Evolutionary conservation across 2,888 invertebrate genomes (phyloP).

Genomic region (Hipparchia semele): DNA sequence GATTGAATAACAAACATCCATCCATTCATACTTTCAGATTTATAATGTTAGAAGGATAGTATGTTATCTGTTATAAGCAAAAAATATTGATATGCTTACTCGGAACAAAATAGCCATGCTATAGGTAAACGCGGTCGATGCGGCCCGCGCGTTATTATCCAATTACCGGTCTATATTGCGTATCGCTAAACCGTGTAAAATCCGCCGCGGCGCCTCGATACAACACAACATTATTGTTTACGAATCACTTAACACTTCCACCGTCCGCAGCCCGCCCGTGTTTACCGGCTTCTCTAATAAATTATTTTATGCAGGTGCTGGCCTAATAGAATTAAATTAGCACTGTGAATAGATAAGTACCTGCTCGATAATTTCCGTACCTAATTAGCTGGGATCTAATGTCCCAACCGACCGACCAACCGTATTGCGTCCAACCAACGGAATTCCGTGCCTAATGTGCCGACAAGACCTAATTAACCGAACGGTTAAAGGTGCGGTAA

Average conservation of each 20-base stretch:
- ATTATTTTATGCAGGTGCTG: slow-evolving; percentile 26
- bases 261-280: slow-evolving; percentile 7
- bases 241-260: slow-evolving; percentile 47
- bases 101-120: slow-evolving; percentile 1
- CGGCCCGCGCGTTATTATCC: slow-evolving; percentile 48
- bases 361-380: not conserved
- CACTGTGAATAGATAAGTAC: not conserved
- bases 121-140: slow-evolving; percentile 27
- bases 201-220: slow-evolving; percentile 42
- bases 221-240: slow-evolving; percentile 47
- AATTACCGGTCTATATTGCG: slow-evolving; percentile 55
- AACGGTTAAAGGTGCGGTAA: too few species aligned
- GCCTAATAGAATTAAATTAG: slow-evolving; percentile 11
- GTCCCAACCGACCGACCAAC: not conserved
- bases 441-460: too few species aligned
- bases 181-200: slow-evolving; percentile 54
- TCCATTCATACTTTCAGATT: too few species aligned
- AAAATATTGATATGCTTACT: not conserved
- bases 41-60: too few species aligned
- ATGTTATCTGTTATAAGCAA: too few species aligned
- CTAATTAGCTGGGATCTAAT: not conserved
- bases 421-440: too few species aligned
- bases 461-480: too few species aligned
- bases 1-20: too few species aligned
- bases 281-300: slow-evolving; percentile 24